phyloP scores from a whole-genome alignment of 1,140 invertebrate genomes.

The Ceratosolen solmsi region DNA sequence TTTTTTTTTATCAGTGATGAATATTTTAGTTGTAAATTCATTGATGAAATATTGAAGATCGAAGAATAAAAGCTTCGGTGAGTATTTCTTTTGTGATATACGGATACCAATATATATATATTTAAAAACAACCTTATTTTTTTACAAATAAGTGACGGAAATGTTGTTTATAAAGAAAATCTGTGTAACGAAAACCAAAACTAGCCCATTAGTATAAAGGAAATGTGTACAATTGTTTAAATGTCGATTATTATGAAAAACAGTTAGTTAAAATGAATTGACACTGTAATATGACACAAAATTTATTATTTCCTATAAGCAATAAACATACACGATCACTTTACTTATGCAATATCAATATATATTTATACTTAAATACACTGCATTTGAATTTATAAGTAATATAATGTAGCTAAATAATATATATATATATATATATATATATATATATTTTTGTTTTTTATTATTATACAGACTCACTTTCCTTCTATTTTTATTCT shows the following conservation, averaged over 20 bases:
- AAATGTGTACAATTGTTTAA: constrained; percentile 16
- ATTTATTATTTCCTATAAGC: constrained; percentile 69
- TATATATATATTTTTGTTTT: constrained; percentile 13
- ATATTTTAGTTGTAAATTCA: constrained; percentile 42
- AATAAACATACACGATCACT: constrained; percentile 66
- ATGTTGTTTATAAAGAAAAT: background rate
- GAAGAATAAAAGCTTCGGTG: constrained; percentile 45
- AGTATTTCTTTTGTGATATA: constrained; percentile 43
- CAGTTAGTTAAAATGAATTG: constrained; percentile 46
- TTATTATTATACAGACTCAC: constrained; percentile 42
- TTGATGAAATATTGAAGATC: constrained; percentile 43
- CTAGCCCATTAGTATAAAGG: constrained; percentile 2
- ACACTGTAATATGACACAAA: constrained; percentile 64
- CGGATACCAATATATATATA: background rate
- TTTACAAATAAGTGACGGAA: background rate
- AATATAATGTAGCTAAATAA: constrained; percentile 39
- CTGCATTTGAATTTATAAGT: constrained; percentile 36
- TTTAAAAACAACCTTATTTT: constrained; percentile 27
- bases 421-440: constrained; percentile 4
- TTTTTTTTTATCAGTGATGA: constrained; percentile 24
- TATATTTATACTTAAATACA: constrained; percentile 47
- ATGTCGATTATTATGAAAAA: constrained; percentile 43
- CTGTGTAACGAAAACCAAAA: constrained; percentile 32
- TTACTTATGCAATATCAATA: constrained; percentile 67
- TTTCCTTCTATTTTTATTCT: constrained; percentile 43